Base-by-base conservation (phyloP, 2,797 vertebrate genomes). In the Anabas testudineus region DNA sequence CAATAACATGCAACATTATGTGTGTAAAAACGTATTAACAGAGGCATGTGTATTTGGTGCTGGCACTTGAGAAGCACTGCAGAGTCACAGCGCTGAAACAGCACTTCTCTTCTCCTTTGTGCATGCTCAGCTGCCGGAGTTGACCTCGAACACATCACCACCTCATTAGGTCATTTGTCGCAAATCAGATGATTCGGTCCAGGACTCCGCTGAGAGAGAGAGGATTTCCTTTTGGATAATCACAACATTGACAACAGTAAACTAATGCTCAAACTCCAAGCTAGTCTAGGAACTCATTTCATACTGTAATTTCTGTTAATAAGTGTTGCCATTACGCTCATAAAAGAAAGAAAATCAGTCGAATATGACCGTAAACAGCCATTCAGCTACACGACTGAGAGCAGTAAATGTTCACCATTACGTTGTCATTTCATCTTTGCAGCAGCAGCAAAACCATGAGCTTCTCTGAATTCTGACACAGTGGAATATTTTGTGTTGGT, bases 111-210 rank as follows among this genome's bases (percentile, higher is more conserved):
- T 61, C 49, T 39, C 47, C 18, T 39, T 56, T 56, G 39, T 22
- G 15, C 46, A 30, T 5, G 51, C 67, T 55, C 24, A 2, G 24
- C 45, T 66, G 47, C 64, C 60, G 62, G 63, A 80, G 28, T 2
- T 2, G 48, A 73, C 67, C 67, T 74, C 62, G 0, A 59, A 15
- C 55, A 46, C 71, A 51, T 87, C 86, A 87, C 59, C 81, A 54
- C 78, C 74, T 83, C 58, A 48, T 83, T 62, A 22, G 65, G 47
- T 81, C 69, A 57, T 87, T 85, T 77, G 67, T 69, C 67, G 64
- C 41, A 14, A 59, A 66, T 43, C 57, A 56, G 58, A 42, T 0
- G 43, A 24, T 64, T 36, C 36, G n/a, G 21, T 59, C 43, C 56
- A 7, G 47, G 57, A 53, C 65, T 65, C n/a, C 10, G 0, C 21